A percentile compares a stretch with the other conserved stretches of the same genome.
phyloP scores from a whole-genome alignment of 2,113 vertebrate genomes.

The Elgaria multicarinata region DNA sequence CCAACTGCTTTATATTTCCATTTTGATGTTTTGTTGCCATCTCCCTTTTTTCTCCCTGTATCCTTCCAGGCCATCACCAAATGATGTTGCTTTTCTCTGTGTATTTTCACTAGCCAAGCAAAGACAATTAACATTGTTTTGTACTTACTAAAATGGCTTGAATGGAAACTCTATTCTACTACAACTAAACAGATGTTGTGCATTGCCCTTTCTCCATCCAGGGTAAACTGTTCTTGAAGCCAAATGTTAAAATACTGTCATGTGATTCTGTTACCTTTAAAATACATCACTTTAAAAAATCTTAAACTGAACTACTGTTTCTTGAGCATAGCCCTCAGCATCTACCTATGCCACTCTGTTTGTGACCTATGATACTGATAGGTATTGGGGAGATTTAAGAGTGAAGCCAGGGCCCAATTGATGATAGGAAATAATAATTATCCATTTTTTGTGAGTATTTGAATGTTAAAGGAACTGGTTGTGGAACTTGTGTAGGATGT shows the following conservation, averaged over 20 bases:
- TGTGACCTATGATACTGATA: not conserved
- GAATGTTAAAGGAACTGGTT: not conserved
- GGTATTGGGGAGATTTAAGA: not conserved
- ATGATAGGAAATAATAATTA: not conserved
- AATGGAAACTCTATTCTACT: not conserved
- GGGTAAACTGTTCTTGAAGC: not conserved
- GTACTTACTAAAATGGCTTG: not conserved
- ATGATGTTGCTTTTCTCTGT: too few species aligned
- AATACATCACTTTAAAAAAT: not conserved
- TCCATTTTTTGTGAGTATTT: not conserved
- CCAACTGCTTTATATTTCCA: too few species aligned
- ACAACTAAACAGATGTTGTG: not conserved
- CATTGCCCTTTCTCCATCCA: not conserved
- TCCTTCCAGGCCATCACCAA: too few species aligned
- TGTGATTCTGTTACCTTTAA: not conserved
- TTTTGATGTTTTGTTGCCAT: too few species aligned
- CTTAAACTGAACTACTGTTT: not conserved
- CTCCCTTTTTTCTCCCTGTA: too few species aligned
- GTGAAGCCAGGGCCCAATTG: not conserved
- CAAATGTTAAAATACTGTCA: not conserved
- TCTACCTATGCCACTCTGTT: not conserved
- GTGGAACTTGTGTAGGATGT: not conserved
- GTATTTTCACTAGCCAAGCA: too few species aligned
- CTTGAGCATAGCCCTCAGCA: not conserved
- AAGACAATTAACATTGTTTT: too few species aligned